Evolutionary conservation across 2,797 vertebrate species (phyloP).

Genomic region (Pristis pectinata): DNA sequence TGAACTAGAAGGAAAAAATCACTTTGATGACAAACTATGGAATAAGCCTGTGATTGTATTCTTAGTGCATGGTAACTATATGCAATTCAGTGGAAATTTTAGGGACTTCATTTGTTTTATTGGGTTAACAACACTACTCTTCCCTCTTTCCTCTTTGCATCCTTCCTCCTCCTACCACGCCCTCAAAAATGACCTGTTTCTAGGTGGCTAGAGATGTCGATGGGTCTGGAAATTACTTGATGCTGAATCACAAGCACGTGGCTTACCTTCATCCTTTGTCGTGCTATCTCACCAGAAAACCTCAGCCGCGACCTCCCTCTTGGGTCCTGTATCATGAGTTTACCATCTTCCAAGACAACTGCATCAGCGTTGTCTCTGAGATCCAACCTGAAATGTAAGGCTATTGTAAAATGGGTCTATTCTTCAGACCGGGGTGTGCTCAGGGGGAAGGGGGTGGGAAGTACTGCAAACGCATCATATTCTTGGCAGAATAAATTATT

Average conservation of each 20-base stretch:
- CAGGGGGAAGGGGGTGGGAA: neutral
- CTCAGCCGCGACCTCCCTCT: constrained; percentile 60
- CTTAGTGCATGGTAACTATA: neutral
- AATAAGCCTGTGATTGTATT: neutral
- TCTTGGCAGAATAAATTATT: neutral
- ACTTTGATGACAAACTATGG: neutral
- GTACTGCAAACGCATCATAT: neutral
- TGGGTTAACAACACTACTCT: neutral
- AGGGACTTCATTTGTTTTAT: neutral
- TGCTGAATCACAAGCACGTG: constrained; percentile 87
- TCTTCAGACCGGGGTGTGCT: neutral
- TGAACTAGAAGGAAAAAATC: no score
- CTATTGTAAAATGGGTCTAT: neutral
- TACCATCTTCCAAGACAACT: constrained; percentile 87
- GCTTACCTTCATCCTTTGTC: constrained; percentile 78
- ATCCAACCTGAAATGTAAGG: constrained; percentile 87
- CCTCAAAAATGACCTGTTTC: neutral
- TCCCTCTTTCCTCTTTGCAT: neutral
- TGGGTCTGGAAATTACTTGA: constrained; percentile 85
- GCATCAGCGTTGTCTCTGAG: constrained; percentile 77
- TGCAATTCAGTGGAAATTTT: neutral
- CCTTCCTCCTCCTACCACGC: neutral
- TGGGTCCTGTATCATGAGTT: constrained; percentile 93
- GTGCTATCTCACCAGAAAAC: constrained; percentile 69
- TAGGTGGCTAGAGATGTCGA: constrained; percentile 90